Conservation (phyloP, 2,888 invertebrate species). For the Xylota segnis region DNA sequence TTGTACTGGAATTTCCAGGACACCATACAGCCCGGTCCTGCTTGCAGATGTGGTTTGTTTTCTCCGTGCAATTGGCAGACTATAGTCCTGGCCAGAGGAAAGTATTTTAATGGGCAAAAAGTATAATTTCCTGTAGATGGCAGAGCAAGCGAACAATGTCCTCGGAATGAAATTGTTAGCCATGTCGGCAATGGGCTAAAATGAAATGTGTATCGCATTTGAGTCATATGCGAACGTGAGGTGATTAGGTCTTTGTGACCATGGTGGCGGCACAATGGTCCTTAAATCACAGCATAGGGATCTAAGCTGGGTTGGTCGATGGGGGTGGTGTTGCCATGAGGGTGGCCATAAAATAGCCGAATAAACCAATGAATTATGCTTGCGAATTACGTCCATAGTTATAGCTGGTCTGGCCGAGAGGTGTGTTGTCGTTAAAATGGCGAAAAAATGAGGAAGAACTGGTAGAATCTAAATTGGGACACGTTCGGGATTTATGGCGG, state of each 20-base stretch:
- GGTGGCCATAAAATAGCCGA: constrained; percentile 58
- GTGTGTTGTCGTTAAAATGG: constrained; percentile 65
- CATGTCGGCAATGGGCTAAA: constrained; percentile 39
- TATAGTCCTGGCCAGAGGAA: constrained; percentile 26
- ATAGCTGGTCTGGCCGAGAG: constrained; percentile 32
- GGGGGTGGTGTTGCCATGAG: not conserved
- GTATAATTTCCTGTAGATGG: constrained; percentile 69
- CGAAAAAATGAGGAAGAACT: constrained; percentile 39
- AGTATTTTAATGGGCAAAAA: constrained; percentile 73
- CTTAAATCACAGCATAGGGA: constrained; percentile 62
- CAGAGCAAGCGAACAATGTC: constrained; percentile 33
- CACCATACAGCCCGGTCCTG: constrained; percentile 16
- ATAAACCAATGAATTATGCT: constrained; percentile 73
- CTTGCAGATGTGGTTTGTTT: constrained; percentile 30
- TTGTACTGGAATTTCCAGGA: constrained; percentile 23
- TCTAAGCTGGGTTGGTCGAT: constrained; percentile 8
- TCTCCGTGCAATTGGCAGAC: not conserved
- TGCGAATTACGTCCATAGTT: constrained; percentile 58
- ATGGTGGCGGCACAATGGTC: constrained; percentile 46
- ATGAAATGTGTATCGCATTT: constrained; percentile 72
- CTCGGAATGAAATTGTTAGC: constrained; percentile 25
- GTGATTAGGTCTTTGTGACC: constrained; percentile 65
- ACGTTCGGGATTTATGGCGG: constrained; percentile 67
- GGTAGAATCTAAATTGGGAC: constrained; percentile 68
- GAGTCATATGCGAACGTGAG: constrained; percentile 75